Percentiles rank a stretch among this genome's conserved stretches.
phyloP scores from a whole-genome alignment of 2,113 vertebrate genomes.

The Saguinus midas region DNA sequence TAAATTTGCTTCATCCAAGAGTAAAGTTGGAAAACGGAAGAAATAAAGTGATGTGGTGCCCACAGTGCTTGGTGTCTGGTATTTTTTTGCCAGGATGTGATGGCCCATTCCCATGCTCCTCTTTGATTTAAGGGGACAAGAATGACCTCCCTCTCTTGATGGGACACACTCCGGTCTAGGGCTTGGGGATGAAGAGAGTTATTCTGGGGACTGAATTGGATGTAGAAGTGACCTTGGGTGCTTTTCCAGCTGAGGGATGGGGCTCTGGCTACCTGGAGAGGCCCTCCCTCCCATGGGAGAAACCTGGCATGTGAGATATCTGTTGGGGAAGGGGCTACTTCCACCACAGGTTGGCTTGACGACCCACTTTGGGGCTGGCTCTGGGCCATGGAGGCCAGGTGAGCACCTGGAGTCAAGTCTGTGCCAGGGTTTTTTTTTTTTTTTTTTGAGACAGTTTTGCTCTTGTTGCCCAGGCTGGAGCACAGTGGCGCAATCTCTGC shows the following conservation, averaged over 20 bases:
- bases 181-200: not conserved
- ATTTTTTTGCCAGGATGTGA: conserved; percentile 28
- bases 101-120: not conserved
- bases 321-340: not conserved
- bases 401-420: not conserved
- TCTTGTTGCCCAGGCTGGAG: too few species aligned
- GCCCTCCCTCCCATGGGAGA: not conserved
- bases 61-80: conserved; percentile 8
- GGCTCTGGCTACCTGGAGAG: not conserved
- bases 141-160: not conserved
- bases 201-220: not conserved
- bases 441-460: too few species aligned
- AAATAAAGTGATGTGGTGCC: conserved; percentile 65
- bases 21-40: conserved; percentile 41
- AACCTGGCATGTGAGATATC: not conserved
- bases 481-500: too few species aligned
- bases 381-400: not conserved
- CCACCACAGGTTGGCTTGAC: conserved; percentile 65
- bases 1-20: not conserved
- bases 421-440: not conserved
- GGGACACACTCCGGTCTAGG: not conserved
- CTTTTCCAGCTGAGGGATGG: not conserved
- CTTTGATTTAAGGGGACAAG: not conserved
- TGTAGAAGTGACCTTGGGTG: not conserved
- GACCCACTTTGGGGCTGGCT: conserved; percentile 23